Evolutionary conservation across 2,888 invertebrate species (phyloP), one percentile per base, ranked within the genome.

Genomic region (Xestia c-nigrum): DNA sequence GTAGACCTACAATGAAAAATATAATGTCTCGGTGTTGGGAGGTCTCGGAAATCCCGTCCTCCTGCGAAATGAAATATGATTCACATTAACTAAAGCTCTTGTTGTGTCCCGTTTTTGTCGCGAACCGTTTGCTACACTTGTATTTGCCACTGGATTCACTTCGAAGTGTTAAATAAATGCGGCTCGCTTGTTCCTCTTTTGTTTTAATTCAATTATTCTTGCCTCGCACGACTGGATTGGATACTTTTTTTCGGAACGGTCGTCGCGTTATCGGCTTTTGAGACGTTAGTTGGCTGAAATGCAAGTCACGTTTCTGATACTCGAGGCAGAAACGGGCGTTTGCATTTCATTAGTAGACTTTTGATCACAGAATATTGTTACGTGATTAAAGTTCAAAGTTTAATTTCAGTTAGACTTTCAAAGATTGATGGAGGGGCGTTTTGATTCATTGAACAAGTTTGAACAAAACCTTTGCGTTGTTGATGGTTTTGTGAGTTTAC

Each of bases 51-150:
- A 93, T 93, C 91, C 93, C 93, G 89, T 90, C 91, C 92, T 91
- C 91, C 90, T 89, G 87, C 87, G 88, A 91, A 93, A 93, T 95
- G 95, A 95, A 95, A 95, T 95, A 95, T 95, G 94, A 95, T 92
- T 90, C 93, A 91, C 94, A 95, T 95, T 95, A 94, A 93, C 91
- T 91, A 92, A 94, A 94, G 92, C 94, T 92, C 94, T 93, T 92
- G 94, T 93, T 94, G 91, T 93, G 93, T 93, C 89, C 91, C 92
- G 93, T 94, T 95, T 95, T 95, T 94, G 93, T 93, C 93, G 90
- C 88, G 83, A 90, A 92, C 88, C 89, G 89, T 93, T 94, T 92
- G 89, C 90, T 88, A 89, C 89, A 89, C 91, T 92, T 90, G 91
- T 94, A 91, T 92, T 92, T 91, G 91, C 90, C 89, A 92, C 90